A percentile compares a stretch with the other conserved stretches of the same genome.
Conservation (phyloP, 2,888 invertebrate genomes). For the Oscheius sp. region DNA sequence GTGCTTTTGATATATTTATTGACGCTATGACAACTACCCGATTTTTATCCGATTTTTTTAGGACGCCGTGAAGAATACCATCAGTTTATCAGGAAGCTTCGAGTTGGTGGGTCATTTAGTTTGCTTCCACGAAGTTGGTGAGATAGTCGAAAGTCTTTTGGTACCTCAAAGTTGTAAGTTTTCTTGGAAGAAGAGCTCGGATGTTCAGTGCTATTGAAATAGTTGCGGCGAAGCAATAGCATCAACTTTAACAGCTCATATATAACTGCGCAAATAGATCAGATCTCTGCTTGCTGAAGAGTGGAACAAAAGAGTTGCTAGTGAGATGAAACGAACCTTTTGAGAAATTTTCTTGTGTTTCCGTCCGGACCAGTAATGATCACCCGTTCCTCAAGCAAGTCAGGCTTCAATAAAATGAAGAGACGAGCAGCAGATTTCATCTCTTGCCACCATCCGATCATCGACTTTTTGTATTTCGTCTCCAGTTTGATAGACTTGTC, state of each 20-base stretch:
- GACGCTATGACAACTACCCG: slow-evolving; percentile 10
- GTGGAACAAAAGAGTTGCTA: not conserved
- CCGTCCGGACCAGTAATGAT: slow-evolving; percentile 51
- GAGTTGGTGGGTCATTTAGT: slow-evolving; percentile 67
- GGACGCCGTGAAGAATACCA: slow-evolving; percentile 73
- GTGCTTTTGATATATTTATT: slow-evolving; percentile 18
- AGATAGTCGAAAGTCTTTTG: slow-evolving; percentile 53
- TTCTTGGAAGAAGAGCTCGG: not conserved
- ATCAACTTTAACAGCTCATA: no score
- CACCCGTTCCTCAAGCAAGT: slow-evolving; percentile 59
- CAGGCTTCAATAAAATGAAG: slow-evolving; percentile 53
- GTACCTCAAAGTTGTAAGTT: slow-evolving; percentile 39
- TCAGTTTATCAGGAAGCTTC: slow-evolving; percentile 71
- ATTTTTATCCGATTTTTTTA: slow-evolving; percentile 41
- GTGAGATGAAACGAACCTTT: slow-evolving; percentile 42
- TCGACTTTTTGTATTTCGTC: slow-evolving; percentile 57
- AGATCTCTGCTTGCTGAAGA: no score
- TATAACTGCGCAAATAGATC: no score
- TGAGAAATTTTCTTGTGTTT: slow-evolving; percentile 54
- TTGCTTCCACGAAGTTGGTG: slow-evolving; percentile 36
- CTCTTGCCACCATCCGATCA: slow-evolving; percentile 48
- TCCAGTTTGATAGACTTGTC: slow-evolving; percentile 55
- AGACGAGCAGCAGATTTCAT: slow-evolving; percentile 52
- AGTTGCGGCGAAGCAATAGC: no score
- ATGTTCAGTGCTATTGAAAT: no score